These are phyloP conservation scores for Chironomus tepperi DNA, from an alignment of 1,140 invertebrate species.

Conservation along the genomic window DNA sequence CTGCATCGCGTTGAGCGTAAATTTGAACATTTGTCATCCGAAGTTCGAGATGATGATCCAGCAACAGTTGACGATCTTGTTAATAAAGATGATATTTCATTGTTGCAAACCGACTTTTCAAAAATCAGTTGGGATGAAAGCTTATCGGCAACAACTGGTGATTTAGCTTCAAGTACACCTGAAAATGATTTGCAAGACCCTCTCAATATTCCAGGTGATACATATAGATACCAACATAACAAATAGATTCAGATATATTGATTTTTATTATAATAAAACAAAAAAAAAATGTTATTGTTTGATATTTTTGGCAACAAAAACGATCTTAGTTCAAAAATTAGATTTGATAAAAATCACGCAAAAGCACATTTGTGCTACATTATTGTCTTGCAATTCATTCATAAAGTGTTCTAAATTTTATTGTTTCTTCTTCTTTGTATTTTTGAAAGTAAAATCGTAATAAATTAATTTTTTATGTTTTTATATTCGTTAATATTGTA, in stretches of 20 bases:
- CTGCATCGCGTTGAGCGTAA: constrained; percentile 45
- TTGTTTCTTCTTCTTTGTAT: background rate
- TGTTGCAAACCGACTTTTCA: constrained; percentile 37
- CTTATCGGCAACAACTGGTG: constrained; percentile 37
- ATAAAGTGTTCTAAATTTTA: background rate
- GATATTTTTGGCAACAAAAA: background rate
- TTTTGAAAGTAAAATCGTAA: background rate
- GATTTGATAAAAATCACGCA: background rate
- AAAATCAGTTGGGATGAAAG: constrained; percentile 41
- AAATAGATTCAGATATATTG: background rate
- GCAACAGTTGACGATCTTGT: constrained; percentile 31
- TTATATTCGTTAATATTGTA: no score
- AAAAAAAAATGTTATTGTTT: no score
- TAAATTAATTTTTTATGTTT: background rate
- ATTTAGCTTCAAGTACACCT: constrained; percentile 37
- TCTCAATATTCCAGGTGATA: constrained; percentile 32
- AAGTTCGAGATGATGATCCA: constrained; percentile 33
- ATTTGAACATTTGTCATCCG: constrained; percentile 49
- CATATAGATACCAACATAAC: constrained; percentile 17
- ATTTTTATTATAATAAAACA: no score
- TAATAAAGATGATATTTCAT: constrained; percentile 37
- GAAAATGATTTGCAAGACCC: constrained; percentile 40
- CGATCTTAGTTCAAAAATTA: background rate
- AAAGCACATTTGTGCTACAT: background rate
- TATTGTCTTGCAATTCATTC: background rate